phyloP scores from a whole-genome alignment of 2,113 vertebrate genomes.

The Aldabrachelys gigantea region DNA sequence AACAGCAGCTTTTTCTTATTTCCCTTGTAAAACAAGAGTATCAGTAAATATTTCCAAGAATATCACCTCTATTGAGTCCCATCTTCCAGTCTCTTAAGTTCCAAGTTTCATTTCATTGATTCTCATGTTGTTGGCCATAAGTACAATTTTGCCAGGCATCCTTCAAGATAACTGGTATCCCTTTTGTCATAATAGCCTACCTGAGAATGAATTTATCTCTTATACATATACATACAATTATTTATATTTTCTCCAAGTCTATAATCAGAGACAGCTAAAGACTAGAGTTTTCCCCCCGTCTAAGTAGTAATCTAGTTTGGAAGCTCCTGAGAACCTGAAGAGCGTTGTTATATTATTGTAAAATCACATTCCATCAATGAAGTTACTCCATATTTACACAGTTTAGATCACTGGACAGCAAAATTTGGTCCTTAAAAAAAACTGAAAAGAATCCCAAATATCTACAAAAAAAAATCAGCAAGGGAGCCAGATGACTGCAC shows the following conservation, averaged over 20 bases:
- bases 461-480: background rate
- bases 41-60: background rate
- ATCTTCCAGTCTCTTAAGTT: background rate
- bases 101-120: fast-evolving
- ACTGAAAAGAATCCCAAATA: background rate
- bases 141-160: background rate
- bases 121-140: background rate
- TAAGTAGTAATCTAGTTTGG: background rate
- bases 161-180: background rate
- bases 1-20: background rate
- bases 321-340: background rate
- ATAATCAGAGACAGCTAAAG: background rate
- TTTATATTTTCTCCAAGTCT: background rate
- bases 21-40: background rate
- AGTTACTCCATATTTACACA: background rate
- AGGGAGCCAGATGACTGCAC: fast-evolving
- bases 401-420: slow-evolving; percentile 28
- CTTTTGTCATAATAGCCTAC: background rate
- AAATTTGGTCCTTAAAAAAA: background rate
- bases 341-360: background rate
- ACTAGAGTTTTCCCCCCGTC: background rate
- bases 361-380: background rate
- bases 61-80: background rate
- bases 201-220: background rate
- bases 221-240: background rate